Percentiles rank a stretch among this genome's conserved stretches.
These are phyloP conservation scores for Ispidina picta DNA, from an alignment of 2,797 vertebrate genomes.

Conservation along the genomic window DNA sequence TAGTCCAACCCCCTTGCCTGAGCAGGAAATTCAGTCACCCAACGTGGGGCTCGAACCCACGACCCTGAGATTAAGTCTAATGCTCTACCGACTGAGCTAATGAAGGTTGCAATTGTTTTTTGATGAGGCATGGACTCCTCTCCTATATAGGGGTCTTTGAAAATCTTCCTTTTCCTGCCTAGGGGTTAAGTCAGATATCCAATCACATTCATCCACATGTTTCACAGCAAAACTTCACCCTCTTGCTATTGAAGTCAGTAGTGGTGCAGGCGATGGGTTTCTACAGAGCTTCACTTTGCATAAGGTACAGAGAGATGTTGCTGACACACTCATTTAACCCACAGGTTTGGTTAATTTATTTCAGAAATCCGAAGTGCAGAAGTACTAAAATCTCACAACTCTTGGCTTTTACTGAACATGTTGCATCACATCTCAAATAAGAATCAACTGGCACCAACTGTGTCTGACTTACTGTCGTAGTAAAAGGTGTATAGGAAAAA, in stretches of 20 bases:
- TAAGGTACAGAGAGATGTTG: background rate
- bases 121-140: background rate
- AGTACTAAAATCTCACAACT: background rate
- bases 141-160: background rate
- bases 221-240: background rate
- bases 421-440: slow-evolving; percentile 12
- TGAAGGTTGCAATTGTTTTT: background rate
- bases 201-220: fast-evolving
- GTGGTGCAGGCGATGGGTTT: fast-evolving
- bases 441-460: slow-evolving; percentile 16
- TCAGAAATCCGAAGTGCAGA: background rate
- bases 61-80: too few species aligned
- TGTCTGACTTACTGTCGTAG: slow-evolving; percentile 45
- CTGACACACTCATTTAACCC: background rate
- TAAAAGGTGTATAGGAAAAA: slow-evolving; percentile 42
- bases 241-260: fast-evolving
- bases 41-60: too few species aligned
- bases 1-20: too few species aligned
- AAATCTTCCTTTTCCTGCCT: background rate
- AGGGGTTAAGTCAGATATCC: background rate
- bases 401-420: background rate
- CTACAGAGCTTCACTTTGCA: fast-evolving
- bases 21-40: too few species aligned
- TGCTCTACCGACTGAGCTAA: too few species aligned
- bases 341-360: background rate